Percentiles rank a stretch among this genome's conserved stretches.
phyloP scores from a whole-genome alignment of 2,797 vertebrate genomes.

The Neosilurus hyrtlii region DNA sequence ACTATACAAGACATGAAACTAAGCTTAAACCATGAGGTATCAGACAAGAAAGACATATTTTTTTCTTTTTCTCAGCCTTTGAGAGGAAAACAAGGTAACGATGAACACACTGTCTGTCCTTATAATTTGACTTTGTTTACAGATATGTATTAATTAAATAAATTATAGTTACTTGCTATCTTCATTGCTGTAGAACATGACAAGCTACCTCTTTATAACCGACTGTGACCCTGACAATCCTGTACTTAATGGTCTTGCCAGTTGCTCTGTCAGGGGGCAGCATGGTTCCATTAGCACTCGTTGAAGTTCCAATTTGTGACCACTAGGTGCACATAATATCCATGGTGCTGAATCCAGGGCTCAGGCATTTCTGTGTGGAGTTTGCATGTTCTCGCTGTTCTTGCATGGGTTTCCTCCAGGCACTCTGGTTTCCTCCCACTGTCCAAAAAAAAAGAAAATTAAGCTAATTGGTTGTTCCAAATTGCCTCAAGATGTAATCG shows the following conservation, averaged over 20 bases:
- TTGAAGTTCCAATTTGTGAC: neutral
- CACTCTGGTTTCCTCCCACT: too few species aligned
- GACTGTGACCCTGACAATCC: neutral
- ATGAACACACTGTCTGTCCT: neutral
- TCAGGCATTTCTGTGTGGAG: too few species aligned
- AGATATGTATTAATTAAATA: neutral
- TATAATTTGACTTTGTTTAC: neutral
- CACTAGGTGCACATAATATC: neutral
- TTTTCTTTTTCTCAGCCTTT: neutral
- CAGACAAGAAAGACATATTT: neutral
- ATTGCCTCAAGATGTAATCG: too few species aligned
- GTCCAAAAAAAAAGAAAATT: too few species aligned
- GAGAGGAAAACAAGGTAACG: neutral
- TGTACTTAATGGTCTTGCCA: neutral
- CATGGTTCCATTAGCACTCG: neutral
- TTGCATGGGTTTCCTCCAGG: too few species aligned
- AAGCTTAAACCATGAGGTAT: too few species aligned
- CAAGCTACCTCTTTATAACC: neutral
- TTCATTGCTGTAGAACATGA: neutral
- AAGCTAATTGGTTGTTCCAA: too few species aligned
- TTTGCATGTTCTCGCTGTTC: too few species aligned
- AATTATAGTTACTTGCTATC: neutral
- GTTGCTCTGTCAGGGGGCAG: neutral
- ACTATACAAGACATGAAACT: neutral
- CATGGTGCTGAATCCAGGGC: too few species aligned